Base-by-base conservation (phyloP, 2,797 vertebrate species). In the Xiphophorus birchmanni region DNA sequence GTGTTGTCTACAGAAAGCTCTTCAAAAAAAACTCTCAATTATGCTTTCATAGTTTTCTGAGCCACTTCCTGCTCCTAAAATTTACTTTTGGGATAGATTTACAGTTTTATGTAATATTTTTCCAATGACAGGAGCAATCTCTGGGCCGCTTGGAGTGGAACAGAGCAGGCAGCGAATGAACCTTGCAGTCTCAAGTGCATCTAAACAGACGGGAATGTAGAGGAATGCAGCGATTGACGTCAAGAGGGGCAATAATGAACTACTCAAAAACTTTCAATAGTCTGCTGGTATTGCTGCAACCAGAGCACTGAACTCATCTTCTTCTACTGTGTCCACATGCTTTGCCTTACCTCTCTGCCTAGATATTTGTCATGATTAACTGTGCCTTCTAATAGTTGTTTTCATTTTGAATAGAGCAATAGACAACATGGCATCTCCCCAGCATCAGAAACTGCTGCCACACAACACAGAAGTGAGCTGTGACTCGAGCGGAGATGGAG, bases 401-500 rank as follows among this genome's bases (percentile, higher is more conserved):
- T 69, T 78, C 37, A 54, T 76, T 79, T 32, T 35, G 35, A 44
- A 69, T 52, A 65, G 72, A 80, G 58, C 78, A 32, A 72, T 80
- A 78, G 84, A 69, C 79, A 82, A 58, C 95, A 98, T 99, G 98
- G 97, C 98, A 86, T 98, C 97, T 84, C 97, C 96, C 79, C 97
- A 97, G 91, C 97, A 97, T 94, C 97, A 97, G 94, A 96, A 97
- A 93, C 94, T 97, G 91, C 96, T 97, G 91, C 96, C 96, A 90
- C 97, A 96, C 93, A 95, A 96, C 95, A 98, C 97, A 42, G 97
- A 98, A 96, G 98, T 97, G 92, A 97, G 97, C 93, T 99, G 98
- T 88, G 97, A 98, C 95, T 93, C 94, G 29, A 96, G 97, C 83
- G 97, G 97, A 85, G 97, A 97, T 84, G 97, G 97, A 88, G 92